A percentile compares a stretch with the other conserved stretches of the same genome.
Conservation (phyloP, 2,888 invertebrate species). For the Nomada goodeniana region DNA sequence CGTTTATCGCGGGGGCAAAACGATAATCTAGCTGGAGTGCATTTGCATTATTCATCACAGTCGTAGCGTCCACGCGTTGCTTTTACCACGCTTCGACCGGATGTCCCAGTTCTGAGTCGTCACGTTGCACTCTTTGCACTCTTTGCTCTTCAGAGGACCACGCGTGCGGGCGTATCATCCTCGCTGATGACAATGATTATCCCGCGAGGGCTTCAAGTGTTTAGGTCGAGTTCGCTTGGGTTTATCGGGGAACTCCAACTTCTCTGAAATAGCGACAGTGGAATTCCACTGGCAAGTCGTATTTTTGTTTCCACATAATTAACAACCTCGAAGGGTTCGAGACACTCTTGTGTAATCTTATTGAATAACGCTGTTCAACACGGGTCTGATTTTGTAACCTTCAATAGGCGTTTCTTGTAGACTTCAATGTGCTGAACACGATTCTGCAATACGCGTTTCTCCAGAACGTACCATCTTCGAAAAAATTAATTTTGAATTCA, state of each 20-base stretch:
- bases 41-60: conserved; percentile 67
- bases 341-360: too few species aligned
- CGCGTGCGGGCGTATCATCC: conserved; percentile 1
- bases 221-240: background rate
- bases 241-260: background rate
- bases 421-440: too few species aligned
- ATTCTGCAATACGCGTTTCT: too few species aligned
- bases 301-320: too few species aligned
- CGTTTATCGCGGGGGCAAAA: conserved; percentile 30
- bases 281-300: too few species aligned
- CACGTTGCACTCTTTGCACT: background rate
- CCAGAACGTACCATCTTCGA: too few species aligned
- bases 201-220: background rate
- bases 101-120: conserved; percentile 59
- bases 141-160: background rate
- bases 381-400: too few species aligned
- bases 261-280: too few species aligned
- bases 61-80: conserved; percentile 38
- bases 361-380: too few species aligned
- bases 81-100: conserved; percentile 63
- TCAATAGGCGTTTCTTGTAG: too few species aligned
- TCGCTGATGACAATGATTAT: background rate
- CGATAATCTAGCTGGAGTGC: conserved; percentile 38
- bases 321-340: too few species aligned
- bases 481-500: too few species aligned